Evolutionary conservation across 2,888 invertebrate species (phyloP), one percentile per base, ranked within the genome.

Genomic region (Morpho deidamia): DNA sequence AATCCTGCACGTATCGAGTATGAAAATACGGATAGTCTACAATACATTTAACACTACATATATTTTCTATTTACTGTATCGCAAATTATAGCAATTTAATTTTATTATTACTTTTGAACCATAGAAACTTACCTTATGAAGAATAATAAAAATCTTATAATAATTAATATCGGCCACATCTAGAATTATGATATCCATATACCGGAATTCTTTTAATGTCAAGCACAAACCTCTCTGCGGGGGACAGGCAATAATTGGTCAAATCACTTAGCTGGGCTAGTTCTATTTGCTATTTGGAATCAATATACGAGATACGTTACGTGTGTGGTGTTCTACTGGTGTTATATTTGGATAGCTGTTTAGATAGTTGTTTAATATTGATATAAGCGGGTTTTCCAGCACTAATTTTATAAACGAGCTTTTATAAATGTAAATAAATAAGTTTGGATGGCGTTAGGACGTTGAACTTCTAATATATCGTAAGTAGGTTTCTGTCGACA

Each of bases 161-260:
- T 42, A 23, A 10, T 10, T 42, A 3, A 12, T 8, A 14, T 11
- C 34, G 40, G 33, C 1, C 47, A 8, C 34, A 58, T 67, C 63
- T 50, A 63, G 62, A 33, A 12, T 32, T 39, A 9, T 10, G 56
- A 55, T 7, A 23, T 63, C 59, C 9, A n/a, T 53, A 64, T 57
- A 47, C 34, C 53, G 63, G 67, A 71, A 68, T 72, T 75, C 71
- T 74, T 74, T 71, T 70, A 69, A 71, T 69, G 73, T 68, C 72
- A 67, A 63, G 61, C 56, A 59, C 69, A 72, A 66, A 60, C 65
- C 47, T 51, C 76, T 53, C 81, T 67, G 74, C 73, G 66, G 81
- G 80, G 68, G 74, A 70, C 68, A 64, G 63, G 61, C 70, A 61
- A 75, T 80, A 80, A 81, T 80, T 80, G 82, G 75, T 76, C 66